phyloP scores from a whole-genome alignment of 2,113 vertebrate genomes.

The Callipepla californica region DNA sequence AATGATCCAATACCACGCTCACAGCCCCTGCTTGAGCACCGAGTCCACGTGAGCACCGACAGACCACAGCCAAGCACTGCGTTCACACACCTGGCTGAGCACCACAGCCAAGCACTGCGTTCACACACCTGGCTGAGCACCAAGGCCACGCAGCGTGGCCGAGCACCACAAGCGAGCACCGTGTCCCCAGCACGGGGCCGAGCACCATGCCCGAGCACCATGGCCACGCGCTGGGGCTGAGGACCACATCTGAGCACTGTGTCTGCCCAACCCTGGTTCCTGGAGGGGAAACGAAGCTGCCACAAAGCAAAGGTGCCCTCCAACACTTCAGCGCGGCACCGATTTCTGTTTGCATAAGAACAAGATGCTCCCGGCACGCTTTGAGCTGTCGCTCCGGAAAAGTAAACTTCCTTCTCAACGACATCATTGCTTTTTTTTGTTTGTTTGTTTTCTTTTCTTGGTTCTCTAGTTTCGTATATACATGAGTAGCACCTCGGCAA shows the following conservation, averaged over 20 bases:
- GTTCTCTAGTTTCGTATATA: constrained; percentile 51
- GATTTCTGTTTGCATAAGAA: constrained; percentile 37
- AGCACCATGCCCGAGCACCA: not conserved
- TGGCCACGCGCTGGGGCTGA: not conserved
- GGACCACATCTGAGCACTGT: not conserved
- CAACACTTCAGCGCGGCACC: not conserved
- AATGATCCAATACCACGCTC: no score
- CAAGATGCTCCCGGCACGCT: constrained; percentile 2
- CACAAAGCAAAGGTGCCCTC: not conserved
- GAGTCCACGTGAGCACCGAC: not conserved
- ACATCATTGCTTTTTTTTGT: not conserved
- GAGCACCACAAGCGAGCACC: not conserved
- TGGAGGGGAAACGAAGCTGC: not conserved
- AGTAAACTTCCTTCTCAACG: constrained; percentile 40
- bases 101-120: not conserved
- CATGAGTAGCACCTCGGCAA: constrained; percentile 79
- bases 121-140: not conserved
- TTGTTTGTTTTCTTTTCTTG: constrained; percentile 4
- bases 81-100: not conserved
- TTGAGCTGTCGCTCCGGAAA: constrained; percentile 48
- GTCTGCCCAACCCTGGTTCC: not conserved
- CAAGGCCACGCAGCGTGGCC: not conserved
- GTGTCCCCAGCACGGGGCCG: not conserved
- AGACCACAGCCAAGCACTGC: not conserved
- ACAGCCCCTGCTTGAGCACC: no score